These are phyloP conservation scores for Oikopleura albicans DNA, from an alignment of 23 tunicate species.

Conservation along the genomic window DNA sequence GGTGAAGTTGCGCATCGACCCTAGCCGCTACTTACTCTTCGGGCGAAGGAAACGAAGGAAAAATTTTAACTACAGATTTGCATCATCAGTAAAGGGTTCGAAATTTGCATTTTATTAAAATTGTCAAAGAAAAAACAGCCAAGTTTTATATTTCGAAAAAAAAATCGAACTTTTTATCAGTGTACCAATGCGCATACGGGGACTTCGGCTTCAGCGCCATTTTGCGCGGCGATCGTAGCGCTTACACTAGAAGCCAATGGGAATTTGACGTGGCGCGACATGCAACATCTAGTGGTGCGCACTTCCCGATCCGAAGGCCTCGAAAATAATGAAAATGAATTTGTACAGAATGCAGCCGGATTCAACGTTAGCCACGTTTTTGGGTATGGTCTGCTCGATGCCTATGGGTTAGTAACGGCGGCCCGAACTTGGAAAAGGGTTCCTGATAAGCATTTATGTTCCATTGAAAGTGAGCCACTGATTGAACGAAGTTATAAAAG, in stretches of 20 bases:
- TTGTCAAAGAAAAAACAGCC: not conserved
- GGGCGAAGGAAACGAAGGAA: constrained; percentile 61
- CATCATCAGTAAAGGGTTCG: not conserved
- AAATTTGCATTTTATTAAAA: not conserved
- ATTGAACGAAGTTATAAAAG: too few relatives aligned
- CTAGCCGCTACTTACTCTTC: constrained; percentile 78
- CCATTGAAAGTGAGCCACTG: constrained; percentile 8
- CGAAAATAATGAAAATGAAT: not conserved
- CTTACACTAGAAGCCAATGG: constrained; percentile 67
- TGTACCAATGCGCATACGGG: constrained; percentile 80
- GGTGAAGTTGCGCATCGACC: constrained; percentile 86
- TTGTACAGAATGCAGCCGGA: constrained; percentile 19
- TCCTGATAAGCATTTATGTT: constrained; percentile 51
- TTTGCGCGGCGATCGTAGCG: constrained; percentile 79
- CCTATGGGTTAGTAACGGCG: constrained; percentile 36
- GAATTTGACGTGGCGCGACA: constrained; percentile 74
- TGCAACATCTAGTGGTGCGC: constrained; percentile 76
- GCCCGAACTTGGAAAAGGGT: constrained; percentile 48
- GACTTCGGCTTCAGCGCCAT: constrained; percentile 94
- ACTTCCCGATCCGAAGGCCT: constrained; percentile 28
- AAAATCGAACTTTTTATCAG: not conserved
- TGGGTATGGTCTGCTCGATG: constrained; percentile 86
- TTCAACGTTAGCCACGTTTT: constrained; percentile 75
- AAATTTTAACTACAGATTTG: constrained; percentile 30
- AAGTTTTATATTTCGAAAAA: not conserved